phyloP scores from a whole-genome alignment of 2,113 vertebrate species.

The Zosterops lateralis region DNA sequence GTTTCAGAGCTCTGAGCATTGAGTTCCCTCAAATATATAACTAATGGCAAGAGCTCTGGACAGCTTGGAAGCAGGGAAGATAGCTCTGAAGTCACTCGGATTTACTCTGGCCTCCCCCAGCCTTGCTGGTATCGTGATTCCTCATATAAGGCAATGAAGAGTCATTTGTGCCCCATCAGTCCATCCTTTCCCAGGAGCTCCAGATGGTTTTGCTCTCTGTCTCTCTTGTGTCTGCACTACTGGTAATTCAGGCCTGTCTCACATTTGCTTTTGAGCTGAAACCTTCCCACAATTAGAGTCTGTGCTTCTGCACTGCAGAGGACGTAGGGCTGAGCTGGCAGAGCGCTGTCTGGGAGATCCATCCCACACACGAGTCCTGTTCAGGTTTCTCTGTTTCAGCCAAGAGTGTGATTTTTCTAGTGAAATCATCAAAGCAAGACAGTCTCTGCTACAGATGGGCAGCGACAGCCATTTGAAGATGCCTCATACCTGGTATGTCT shows the following conservation, averaged over 20 bases:
- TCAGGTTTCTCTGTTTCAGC: conserved; percentile 43
- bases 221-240: conserved; percentile 3
- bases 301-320: conserved; percentile 15
- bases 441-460: neutral
- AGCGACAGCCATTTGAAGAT: neutral
- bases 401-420: conserved; percentile 37
- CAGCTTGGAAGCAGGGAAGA: neutral
- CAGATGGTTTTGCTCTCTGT: conserved; percentile 52
- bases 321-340: conserved; percentile 50
- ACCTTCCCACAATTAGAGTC: conserved; percentile 37
- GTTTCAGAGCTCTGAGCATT: neutral
- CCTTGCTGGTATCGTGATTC: neutral
- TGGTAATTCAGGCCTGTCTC: conserved; percentile 47
- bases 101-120: neutral
- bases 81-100: neutral
- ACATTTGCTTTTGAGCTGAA: conserved; percentile 17
- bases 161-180: conserved; percentile 33
- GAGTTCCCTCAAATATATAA: neutral
- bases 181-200: conserved; percentile 21
- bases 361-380: neutral
- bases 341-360: conserved; percentile 16
- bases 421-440: conserved; percentile 41
- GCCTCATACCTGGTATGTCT: neutral
- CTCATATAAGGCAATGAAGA: neutral
- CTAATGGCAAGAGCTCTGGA: neutral